Evolutionary conservation across 1,140 invertebrate genomes (phyloP).

Genomic region (Drosophila serrata): DNA sequence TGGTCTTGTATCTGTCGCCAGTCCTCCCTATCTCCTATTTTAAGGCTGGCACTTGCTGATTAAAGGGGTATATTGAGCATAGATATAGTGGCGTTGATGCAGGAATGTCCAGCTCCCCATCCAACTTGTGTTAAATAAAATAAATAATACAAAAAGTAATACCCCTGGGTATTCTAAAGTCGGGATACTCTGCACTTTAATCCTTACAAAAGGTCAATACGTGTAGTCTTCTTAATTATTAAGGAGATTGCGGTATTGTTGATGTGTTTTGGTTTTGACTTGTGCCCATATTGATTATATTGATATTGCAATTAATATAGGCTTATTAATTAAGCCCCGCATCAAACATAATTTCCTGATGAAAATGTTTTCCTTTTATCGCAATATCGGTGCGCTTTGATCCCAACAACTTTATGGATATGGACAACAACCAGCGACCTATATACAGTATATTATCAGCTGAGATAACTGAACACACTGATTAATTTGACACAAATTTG

Average conservation of each 20-base stretch:
- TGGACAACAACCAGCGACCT: slow-evolving; percentile 5
- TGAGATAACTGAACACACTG: slow-evolving; percentile 12
- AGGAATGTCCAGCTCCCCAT: neutral
- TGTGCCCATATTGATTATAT: neutral
- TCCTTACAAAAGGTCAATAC: neutral
- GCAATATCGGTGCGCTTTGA: slow-evolving; percentile 6
- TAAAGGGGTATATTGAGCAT: neutral
- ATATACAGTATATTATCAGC: slow-evolving; percentile 9
- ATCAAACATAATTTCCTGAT: neutral
- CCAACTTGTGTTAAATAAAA: neutral
- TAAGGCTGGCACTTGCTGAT: neutral
- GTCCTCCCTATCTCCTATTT: neutral
- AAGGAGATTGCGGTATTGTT: neutral
- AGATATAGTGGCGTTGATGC: too few relatives aligned
- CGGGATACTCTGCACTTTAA: neutral
- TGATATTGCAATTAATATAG: neutral
- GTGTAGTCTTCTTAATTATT: neutral
- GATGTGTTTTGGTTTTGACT: neutral
- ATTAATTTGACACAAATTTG: slow-evolving; percentile 23
- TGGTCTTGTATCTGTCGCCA: neutral
- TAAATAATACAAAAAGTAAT: neutral
- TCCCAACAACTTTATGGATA: slow-evolving; percentile 15
- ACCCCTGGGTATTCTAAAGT: neutral
- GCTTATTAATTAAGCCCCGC: neutral
- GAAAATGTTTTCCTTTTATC: neutral